A percentile compares a stretch with the other conserved stretches of the same genome.
Evolutionary conservation across 2,888 invertebrate species (phyloP).

Genomic region (Diaphora mendica): DNA sequence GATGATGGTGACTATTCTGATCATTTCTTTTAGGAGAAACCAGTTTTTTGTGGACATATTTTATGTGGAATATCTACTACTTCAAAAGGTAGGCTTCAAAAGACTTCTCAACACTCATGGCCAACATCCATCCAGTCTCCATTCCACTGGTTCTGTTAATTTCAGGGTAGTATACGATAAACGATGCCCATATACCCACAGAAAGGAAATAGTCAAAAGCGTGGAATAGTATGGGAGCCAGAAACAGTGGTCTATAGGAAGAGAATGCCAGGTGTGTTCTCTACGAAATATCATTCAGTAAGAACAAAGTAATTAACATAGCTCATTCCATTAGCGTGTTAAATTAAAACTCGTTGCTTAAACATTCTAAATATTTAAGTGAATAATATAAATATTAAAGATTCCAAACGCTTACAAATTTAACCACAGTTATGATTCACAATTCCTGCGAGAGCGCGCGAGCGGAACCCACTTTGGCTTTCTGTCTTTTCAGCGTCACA

Average conservation of each 20-base stretch:
- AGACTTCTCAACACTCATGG: too few species aligned
- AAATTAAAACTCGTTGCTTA: neutral
- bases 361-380: neutral
- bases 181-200: neutral
- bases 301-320: neutral
- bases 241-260: neutral
- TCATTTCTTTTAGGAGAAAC: neutral
- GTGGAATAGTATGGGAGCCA: neutral
- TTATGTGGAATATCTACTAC: too few species aligned
- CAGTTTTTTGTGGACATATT: too few species aligned
- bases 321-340: neutral
- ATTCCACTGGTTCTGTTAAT: neutral
- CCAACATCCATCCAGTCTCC: too few species aligned
- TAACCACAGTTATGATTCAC: neutral
- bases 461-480: neutral
- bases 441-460: neutral
- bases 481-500: neutral
- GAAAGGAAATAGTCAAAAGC: neutral
- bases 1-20: neutral
- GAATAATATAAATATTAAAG: conserved; percentile 1
- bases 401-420: neutral
- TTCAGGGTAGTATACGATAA: neutral
- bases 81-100: too few species aligned
- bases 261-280: neutral
- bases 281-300: neutral